Evolutionary conservation across 2,888 invertebrate genomes (phyloP).

Genomic region (Euspilapteryx auroguttella): DNA sequence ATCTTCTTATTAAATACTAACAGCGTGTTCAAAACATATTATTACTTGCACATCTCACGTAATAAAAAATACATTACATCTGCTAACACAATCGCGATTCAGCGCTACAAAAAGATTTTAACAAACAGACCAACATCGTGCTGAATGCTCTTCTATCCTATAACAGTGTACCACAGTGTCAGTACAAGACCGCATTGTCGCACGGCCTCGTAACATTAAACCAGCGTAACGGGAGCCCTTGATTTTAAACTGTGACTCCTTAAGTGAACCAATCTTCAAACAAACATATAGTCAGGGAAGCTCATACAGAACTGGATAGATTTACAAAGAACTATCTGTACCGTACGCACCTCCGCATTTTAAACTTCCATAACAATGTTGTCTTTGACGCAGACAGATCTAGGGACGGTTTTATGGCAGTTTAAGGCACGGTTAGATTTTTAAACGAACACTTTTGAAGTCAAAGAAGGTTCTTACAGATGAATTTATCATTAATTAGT

Average conservation of each 20-base stretch:
- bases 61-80: no score
- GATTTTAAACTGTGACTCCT: no score
- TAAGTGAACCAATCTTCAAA: conserved; percentile 11
- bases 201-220: conserved; percentile 33
- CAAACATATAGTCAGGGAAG: conserved; percentile 20
- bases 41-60: no score
- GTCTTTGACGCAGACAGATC: no score
- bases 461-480: conserved; percentile 42
- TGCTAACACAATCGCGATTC: conserved; percentile 44
- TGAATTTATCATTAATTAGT: no score
- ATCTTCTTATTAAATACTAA: no score
- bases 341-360: conserved; percentile 46
- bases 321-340: conserved; percentile 50
- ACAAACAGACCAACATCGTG: conserved; percentile 21
- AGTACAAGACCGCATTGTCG: conserved; percentile 47
- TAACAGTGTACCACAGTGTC: conserved; percentile 52
- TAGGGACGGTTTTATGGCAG: no score
- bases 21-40: no score
- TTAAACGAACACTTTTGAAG: no score
- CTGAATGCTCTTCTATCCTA: conserved; percentile 46
- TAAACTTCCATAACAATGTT: conserved; percentile 32
- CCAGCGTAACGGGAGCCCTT: conserved; percentile 19
- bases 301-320: conserved; percentile 26
- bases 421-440: no score
- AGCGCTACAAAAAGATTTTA: conserved; percentile 47